Percentiles rank a stretch among this genome's conserved stretches.
Conservation (phyloP, 2,797 vertebrate genomes). For the Sciaenops ocellatus region DNA sequence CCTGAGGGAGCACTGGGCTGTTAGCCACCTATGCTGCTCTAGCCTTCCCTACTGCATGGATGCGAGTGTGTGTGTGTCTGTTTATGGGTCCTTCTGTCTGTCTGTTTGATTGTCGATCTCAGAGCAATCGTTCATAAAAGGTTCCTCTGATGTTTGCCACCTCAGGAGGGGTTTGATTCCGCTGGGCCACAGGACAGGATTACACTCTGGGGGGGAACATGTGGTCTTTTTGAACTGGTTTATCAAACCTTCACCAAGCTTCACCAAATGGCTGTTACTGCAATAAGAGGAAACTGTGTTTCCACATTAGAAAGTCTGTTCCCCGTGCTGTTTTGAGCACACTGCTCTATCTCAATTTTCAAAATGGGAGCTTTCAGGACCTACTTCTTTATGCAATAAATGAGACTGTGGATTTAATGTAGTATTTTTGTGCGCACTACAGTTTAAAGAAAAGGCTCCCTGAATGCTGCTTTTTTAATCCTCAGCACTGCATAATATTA, state of each 20-base stretch:
- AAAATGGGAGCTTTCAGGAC: no score
- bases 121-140: conserved; percentile 51
- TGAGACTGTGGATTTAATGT: neutral
- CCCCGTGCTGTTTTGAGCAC: neutral
- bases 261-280: neutral
- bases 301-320: neutral
- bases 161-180: conserved; percentile 65
- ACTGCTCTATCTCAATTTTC: no score
- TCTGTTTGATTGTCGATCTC: conserved; percentile 34
- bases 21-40: conserved; percentile 44
- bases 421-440: neutral
- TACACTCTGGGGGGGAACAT: conserved; percentile 69
- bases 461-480: neutral
- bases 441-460: conserved; percentile 1
- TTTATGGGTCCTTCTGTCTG: conserved; percentile 10
- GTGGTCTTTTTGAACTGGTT: conserved; percentile 68
- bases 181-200: conserved; percentile 60
- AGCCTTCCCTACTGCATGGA: conserved; percentile 26
- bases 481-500: neutral
- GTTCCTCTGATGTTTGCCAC: conserved; percentile 50
- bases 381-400: neutral
- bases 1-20: conserved; percentile 6
- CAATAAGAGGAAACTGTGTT: conserved; percentile 8
- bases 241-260: conserved; percentile 42
- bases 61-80: conserved; percentile 9